A percentile compares a stretch with the other conserved stretches of the same genome.
phyloP scores from a whole-genome alignment of 1,140 invertebrate species.

The Idris sp. region DNA sequence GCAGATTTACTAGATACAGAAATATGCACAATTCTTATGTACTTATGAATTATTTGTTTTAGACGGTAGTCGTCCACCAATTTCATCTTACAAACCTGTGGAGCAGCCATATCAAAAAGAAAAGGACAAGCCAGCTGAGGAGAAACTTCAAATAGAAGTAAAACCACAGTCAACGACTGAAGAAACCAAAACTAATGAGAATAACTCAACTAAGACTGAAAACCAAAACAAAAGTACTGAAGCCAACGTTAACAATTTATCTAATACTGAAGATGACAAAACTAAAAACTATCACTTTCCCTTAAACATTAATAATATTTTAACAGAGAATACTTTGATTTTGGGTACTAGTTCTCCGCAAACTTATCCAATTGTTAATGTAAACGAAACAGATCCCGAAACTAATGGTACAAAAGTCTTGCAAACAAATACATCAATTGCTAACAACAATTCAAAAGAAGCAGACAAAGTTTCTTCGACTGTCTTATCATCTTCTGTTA shows the following conservation, averaged over 20 bases:
- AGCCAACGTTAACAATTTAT: conserved; percentile 6
- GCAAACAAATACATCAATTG: neutral
- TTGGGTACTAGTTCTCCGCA: conserved; percentile 62
- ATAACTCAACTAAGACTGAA: conserved; percentile 41
- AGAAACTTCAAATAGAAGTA: conserved; percentile 48
- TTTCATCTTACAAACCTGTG: conserved; percentile 79
- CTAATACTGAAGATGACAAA: conserved; percentile 11
- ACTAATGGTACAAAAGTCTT: neutral
- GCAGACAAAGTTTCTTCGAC: no score
- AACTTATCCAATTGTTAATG: conserved; percentile 41
- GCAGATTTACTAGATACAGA: no score
- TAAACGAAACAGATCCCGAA: conserved; percentile 23
- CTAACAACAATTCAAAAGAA: neutral
- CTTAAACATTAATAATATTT: conserved; percentile 63
- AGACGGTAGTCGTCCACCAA: conserved; percentile 73
- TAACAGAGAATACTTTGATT: conserved; percentile 69
- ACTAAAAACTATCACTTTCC: conserved; percentile 70
- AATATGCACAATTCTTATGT: no score
- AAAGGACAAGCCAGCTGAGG: conserved; percentile 55
- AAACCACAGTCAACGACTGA: conserved; percentile 45
- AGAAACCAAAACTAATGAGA: conserved; percentile 50
- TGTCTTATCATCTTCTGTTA: neutral
- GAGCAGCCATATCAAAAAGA: conserved; percentile 43
- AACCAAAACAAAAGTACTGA: conserved; percentile 33
- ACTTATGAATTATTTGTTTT: neutral